phyloP scores from a whole-genome alignment of 2,888 invertebrate genomes.

The Rhagonycha lutea region DNA sequence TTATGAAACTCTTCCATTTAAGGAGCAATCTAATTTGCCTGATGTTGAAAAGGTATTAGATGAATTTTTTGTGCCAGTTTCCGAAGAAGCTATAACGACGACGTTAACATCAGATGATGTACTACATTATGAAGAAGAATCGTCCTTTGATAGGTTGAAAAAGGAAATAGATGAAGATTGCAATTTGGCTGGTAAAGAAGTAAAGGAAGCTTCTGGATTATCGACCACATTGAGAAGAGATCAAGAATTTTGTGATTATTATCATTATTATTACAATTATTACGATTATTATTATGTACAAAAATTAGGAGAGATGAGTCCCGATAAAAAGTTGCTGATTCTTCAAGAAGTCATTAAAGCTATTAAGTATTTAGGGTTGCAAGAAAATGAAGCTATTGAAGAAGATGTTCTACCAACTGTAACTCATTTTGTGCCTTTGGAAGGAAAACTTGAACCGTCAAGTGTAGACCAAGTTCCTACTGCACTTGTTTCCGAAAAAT shows the following conservation, averaged over 20 bases:
- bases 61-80: not conserved
- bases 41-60: not conserved
- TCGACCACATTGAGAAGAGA: too few relatives aligned
- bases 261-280: too few relatives aligned
- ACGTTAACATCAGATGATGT: not conserved
- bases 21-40: not conserved
- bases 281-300: not conserved
- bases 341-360: not conserved
- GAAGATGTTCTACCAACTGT: slow-evolving; percentile 37
- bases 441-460: not conserved
- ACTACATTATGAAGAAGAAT: too few relatives aligned
- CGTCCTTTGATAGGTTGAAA: too few relatives aligned
- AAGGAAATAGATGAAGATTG: not conserved
- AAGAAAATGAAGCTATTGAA: slow-evolving; percentile 23
- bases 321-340: not conserved
- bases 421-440: slow-evolving; percentile 35
- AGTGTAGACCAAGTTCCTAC: not conserved
- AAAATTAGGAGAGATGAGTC: not conserved
- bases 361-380: not conserved
- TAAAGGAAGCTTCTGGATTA: not conserved
- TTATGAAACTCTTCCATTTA: not conserved
- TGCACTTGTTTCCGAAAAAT: too few relatives aligned
- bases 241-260: too few relatives aligned
- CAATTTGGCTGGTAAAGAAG: not conserved
- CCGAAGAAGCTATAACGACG: not conserved